Conservation (phyloP, 2,797 vertebrate genomes). For the Acipenser ruthenus region DNA sequence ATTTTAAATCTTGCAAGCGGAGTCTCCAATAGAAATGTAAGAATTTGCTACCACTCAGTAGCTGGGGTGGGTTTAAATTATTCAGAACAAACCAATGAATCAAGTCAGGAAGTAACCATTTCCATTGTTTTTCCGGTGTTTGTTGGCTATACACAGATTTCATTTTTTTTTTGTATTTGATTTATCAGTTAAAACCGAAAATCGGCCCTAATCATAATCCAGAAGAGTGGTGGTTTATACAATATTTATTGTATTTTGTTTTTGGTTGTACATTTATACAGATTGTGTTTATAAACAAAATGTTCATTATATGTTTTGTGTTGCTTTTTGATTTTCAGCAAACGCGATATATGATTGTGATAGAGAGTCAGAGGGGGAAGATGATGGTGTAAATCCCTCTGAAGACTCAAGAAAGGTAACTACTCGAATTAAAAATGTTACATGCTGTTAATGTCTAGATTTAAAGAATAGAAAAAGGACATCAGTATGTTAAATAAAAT, state of each 20-base stretch:
- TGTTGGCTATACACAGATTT: too few species aligned
- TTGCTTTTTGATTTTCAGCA: constrained; percentile 52
- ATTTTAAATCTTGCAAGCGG: too few species aligned
- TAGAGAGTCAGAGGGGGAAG: constrained; percentile 89
- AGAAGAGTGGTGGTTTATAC: background rate
- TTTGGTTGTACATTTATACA: background rate
- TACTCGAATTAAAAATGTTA: constrained; percentile 4
- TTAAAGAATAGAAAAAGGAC: background rate
- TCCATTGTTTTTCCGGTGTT: too few species aligned
- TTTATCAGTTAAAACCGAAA: background rate
- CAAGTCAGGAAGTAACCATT: too few species aligned
- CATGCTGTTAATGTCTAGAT: background rate
- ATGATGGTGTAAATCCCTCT: constrained; percentile 75
- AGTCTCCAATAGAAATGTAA: too few species aligned
- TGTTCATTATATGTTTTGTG: background rate
- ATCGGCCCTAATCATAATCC: background rate
- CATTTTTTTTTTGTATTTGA: background rate
- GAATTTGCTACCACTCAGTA: too few species aligned
- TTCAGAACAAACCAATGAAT: too few species aligned
- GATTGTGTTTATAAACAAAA: background rate
- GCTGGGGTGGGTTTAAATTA: too few species aligned
- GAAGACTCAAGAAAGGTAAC: constrained; percentile 90
- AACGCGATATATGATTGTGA: constrained; percentile 86
- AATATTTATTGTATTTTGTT: too few species aligned
- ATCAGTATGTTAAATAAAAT: too few species aligned